phyloP scores from a whole-genome alignment of 30 jellyfish, hydroid and myxozoan species.

The Calvadosia cruxmelitensis region DNA sequence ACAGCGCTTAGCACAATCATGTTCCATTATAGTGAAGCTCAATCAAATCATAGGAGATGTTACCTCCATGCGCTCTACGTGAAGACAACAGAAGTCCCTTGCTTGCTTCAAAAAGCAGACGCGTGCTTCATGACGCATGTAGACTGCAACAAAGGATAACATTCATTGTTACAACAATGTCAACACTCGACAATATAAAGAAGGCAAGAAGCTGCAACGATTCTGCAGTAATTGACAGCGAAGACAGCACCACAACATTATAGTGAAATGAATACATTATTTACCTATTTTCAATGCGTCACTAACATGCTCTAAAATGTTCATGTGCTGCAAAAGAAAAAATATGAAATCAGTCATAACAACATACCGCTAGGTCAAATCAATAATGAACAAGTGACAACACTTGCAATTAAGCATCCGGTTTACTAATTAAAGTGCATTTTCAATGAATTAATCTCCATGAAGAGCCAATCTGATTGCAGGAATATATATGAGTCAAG shows the following conservation, averaged over 20 bases:
- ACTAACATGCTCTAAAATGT: constrained; percentile 60
- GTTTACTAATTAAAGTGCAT: too few relatives aligned
- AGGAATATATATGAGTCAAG: too few relatives aligned
- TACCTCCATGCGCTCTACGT: constrained; percentile 71
- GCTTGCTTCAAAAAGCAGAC: constrained; percentile 63
- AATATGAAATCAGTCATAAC: neutral
- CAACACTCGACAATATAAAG: too few relatives aligned
- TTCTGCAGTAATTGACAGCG: too few relatives aligned
- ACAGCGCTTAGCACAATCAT: neutral
- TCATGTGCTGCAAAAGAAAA: constrained; percentile 39
- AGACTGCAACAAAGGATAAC: constrained; percentile 23
- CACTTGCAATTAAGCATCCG: too few relatives aligned
- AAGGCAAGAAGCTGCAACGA: too few relatives aligned
- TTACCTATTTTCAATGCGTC: constrained; percentile 81
- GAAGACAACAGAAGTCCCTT: constrained; percentile 71
- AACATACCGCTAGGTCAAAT: too few relatives aligned
- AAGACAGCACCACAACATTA: neutral
- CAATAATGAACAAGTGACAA: too few relatives aligned
- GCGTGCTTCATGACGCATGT: constrained; percentile 76
- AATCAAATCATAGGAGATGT: neutral
- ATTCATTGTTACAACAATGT: too few relatives aligned
- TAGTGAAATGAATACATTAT: neutral
- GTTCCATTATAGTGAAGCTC: neutral
- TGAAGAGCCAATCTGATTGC: too few relatives aligned
- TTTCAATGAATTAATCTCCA: too few relatives aligned